phyloP scores from a whole-genome alignment of 2,888 invertebrate genomes.

The Epicampocera succincta region DNA sequence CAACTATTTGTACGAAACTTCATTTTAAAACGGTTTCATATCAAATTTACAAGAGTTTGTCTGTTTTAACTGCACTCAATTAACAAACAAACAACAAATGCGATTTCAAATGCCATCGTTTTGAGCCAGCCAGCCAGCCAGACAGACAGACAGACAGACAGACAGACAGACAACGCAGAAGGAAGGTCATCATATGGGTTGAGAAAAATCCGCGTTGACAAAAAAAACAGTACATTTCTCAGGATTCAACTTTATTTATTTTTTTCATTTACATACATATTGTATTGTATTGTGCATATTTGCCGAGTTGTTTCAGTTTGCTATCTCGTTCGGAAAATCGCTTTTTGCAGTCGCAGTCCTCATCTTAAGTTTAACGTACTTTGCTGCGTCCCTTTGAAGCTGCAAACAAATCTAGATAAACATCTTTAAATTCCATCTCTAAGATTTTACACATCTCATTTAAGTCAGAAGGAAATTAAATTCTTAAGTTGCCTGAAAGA shows the following conservation, averaged over 20 bases:
- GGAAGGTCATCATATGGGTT: constrained; percentile 31
- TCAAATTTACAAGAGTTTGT: constrained; percentile 25
- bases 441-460: constrained; percentile 64
- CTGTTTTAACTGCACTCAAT: constrained; percentile 6
- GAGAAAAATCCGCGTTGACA: constrained; percentile 30
- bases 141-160: no score
- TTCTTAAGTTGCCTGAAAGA: constrained; percentile 17
- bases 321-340: constrained; percentile 59
- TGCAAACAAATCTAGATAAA: constrained; percentile 63
- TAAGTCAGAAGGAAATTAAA: constrained; percentile 59
- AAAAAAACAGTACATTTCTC: constrained; percentile 20
- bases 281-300: neutral
- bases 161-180: constrained; percentile 21
- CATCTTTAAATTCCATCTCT: constrained; percentile 59
- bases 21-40: constrained; percentile 48
- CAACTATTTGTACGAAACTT: constrained; percentile 6
- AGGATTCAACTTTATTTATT: constrained; percentile 39
- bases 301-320: constrained; percentile 12
- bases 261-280: constrained; percentile 9
- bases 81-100: constrained; percentile 4
- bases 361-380: constrained; percentile 28
- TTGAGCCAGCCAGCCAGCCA: no score
- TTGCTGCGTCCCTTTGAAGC: constrained; percentile 55
- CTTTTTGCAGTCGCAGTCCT: constrained; percentile 32
- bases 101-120: neutral